Base-by-base conservation (phyloP, 1,140 invertebrate species). In the Leptoteleia sp. region DNA sequence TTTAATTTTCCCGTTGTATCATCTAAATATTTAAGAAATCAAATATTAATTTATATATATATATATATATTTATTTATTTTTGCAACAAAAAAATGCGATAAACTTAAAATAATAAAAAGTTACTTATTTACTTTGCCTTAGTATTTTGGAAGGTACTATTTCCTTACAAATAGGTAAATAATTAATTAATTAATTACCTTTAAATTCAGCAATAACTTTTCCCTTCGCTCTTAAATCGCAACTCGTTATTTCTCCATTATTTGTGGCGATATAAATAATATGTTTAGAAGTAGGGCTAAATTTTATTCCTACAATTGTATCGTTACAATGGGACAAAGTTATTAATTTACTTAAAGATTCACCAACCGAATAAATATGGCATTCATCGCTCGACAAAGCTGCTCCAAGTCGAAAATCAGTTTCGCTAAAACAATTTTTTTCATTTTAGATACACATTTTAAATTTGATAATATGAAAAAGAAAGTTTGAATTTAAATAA, bases 211-310 rank as follows among this genome's bases (percentile, higher is more conserved):
- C 88, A 50, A 90, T 84, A 83, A 88, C 85, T 82, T 89, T 89
- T 16, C 89, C 90, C 64, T 89, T 90, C 0, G 88, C 85, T 84
- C 94, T 84, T n/a, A 92, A 87, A 86, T 94, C 94, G 91, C 92
- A 94, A 35, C 93, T 81, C 76, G 91, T 92, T 7, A 94, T 89
- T 13, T 85, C 82, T 16, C 93, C 93, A 86, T 94, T 91, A 17
- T 87, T 84, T 4, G 89, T 92, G 1, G 90, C 90, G 3, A 91
- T 90, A 79, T 92, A 94, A 17, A 95, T 76, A 37, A 94, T 85
- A 83, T 93, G 89, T 13, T 89, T 90, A 48, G 93, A 91, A 25
- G 83, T 87, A 29, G 90, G 90, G 82, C 91, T 91, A 82, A 93
- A 94, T 76, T 91, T 92, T 1, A 93, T 83, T 42, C 92, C 92